Evolutionary conservation across 2,888 invertebrate species (phyloP).

Genomic region (Isoperla grammatica): DNA sequence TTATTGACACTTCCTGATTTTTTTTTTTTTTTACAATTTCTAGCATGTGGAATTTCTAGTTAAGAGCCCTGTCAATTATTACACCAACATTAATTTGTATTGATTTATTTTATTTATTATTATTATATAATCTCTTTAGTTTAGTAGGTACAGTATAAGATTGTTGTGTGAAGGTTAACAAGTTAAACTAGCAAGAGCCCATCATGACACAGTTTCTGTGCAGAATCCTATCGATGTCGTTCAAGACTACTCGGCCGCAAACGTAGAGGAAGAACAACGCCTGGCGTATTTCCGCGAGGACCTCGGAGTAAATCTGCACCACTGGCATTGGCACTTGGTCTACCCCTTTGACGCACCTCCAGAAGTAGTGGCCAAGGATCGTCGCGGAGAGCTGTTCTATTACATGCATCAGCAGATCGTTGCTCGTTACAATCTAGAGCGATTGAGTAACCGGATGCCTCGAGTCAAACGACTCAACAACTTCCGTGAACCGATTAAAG

Average conservation of each 20-base stretch:
- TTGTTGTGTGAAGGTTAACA: no score
- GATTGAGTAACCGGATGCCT: conserved; percentile 63
- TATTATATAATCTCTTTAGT: no score
- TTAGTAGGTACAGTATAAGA: no score
- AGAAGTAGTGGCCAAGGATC: conserved; percentile 65
- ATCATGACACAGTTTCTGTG: no score
- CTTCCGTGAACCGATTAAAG: conserved; percentile 61
- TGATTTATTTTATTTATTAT: no score
- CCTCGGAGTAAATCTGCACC: conserved; percentile 78
- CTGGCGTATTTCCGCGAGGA: conserved; percentile 82
- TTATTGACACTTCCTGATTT: no score
- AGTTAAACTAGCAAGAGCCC: no score
- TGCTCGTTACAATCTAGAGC: conserved; percentile 63
- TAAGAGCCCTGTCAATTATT: no score
- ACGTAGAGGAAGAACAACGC: conserved; percentile 69
- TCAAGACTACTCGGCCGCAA: conserved; percentile 66
- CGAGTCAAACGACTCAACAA: conserved; percentile 59
- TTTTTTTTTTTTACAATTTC: no score
- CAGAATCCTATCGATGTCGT: conserved; percentile 65
- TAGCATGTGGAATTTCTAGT: no score
- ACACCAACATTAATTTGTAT: no score
- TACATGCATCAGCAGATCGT: conserved; percentile 72
- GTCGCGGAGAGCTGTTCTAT: conserved; percentile 73
- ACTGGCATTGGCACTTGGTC: conserved; percentile 90
- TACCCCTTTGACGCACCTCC: conserved; percentile 66